Conservation (phyloP, 2,797 vertebrate species). For the Glossophaga mutica region DNA sequence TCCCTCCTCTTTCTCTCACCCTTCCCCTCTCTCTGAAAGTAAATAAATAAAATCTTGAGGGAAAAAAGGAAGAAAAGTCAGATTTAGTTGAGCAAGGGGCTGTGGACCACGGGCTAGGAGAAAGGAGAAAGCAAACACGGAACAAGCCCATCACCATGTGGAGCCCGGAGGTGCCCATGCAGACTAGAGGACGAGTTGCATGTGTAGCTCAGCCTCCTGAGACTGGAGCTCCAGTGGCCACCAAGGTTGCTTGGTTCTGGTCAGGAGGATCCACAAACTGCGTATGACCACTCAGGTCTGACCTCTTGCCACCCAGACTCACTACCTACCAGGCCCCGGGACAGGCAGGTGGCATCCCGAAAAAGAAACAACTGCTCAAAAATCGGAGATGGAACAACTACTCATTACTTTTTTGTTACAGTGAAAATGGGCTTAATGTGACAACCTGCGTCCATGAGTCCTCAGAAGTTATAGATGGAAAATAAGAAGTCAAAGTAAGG, state of each 20-base stretch:
- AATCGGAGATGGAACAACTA: background rate
- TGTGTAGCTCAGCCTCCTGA: background rate
- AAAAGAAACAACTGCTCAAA: background rate
- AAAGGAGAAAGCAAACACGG: background rate
- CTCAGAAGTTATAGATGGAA: background rate
- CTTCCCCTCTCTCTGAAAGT: too few species aligned
- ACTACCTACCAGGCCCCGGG: background rate
- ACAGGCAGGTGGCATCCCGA: background rate
- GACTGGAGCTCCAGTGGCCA: too few species aligned
- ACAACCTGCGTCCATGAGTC: background rate
- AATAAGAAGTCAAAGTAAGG: background rate
- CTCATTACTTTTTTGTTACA: background rate
- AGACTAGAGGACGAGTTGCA: background rate
- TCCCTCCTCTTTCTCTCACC: too few species aligned
- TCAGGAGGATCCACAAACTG: background rate
- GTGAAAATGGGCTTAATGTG: background rate
- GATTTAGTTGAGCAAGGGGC: background rate
- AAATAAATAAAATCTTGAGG: too few species aligned
- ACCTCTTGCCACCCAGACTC: background rate
- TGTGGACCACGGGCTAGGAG: background rate
- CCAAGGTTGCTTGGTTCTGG: background rate
- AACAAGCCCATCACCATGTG: background rate
- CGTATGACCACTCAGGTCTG: too few species aligned
- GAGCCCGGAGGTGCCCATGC: background rate
- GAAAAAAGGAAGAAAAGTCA: background rate